Conservation (phyloP, 1,140 invertebrate genomes). For the Leptonema lineaticorne region DNA sequence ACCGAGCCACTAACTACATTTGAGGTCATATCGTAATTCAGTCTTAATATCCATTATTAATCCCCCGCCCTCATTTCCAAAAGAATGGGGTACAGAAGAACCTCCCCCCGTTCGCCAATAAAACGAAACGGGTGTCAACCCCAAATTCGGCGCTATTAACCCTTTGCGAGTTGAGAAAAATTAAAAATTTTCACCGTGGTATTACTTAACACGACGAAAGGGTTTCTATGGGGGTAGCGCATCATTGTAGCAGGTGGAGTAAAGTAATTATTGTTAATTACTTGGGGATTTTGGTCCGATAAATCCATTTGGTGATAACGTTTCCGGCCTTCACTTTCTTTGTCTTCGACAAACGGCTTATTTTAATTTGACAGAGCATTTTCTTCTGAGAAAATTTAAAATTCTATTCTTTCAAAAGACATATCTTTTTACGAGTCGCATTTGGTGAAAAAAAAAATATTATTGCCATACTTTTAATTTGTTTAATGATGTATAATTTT, state of each 20-base stretch:
- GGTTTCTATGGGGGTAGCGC: slow-evolving; percentile 19
- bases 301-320: slow-evolving; percentile 7
- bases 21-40: slow-evolving; percentile 43
- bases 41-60: slow-evolving; percentile 44
- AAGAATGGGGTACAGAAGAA: slow-evolving; percentile 2
- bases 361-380: slow-evolving; percentile 12
- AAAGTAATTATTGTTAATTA: slow-evolving; percentile 40
- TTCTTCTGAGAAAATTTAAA: too few relatives aligned
- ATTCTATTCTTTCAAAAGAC: too few relatives aligned
- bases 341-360: background rate
- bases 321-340: background rate
- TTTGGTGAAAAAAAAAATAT: too few relatives aligned
- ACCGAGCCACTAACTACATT: slow-evolving; percentile 37
- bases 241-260: slow-evolving; percentile 13
- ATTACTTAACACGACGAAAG: slow-evolving; percentile 31
- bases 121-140: slow-evolving; percentile 39
- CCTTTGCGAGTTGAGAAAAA: slow-evolving; percentile 41
- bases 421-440: too few relatives aligned
- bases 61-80: slow-evolving; percentile 32
- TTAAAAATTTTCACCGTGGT: slow-evolving; percentile 40
- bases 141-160: slow-evolving; percentile 40
- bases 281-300: slow-evolving; percentile 26
- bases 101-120: slow-evolving; percentile 27
- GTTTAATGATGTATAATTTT: background rate
- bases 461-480: background rate